These are phyloP conservation scores for Callimorpha dominula DNA, from an alignment of 2,888 invertebrate genomes.

Conservation along the genomic window DNA sequence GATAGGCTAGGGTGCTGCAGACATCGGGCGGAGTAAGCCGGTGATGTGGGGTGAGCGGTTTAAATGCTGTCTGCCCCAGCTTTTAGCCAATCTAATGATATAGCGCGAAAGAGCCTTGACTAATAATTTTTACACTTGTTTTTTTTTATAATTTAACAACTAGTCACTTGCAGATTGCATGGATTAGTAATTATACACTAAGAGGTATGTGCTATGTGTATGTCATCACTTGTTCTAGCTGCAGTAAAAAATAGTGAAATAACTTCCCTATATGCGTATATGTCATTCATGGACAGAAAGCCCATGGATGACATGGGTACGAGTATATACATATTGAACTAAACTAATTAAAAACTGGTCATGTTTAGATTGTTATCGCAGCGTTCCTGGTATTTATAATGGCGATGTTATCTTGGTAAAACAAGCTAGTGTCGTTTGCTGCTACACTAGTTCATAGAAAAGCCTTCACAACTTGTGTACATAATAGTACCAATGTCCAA, in stretches of 20 bases:
- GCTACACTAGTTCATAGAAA: conserved; percentile 33
- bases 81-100: no score
- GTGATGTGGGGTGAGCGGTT: no score
- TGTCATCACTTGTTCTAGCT: no score
- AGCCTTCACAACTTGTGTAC: conserved; percentile 15
- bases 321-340: background rate
- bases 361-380: conserved; percentile 18
- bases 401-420: conserved; percentile 33
- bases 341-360: background rate
- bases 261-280: background rate
- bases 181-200: background rate
- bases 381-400: conserved; percentile 24
- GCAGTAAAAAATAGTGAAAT: no score
- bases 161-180: background rate
- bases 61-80: no score
- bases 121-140: no score
- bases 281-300: no score
- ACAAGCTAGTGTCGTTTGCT: conserved; percentile 28
- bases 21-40: no score
- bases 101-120: no score
- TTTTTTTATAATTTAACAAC: no score
- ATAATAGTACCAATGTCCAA: background rate
- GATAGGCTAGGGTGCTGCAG: no score
- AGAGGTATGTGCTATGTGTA: background rate
- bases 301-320: background rate